Base-by-base conservation (phyloP, 2,888 invertebrate genomes). In the Calephelis perditalis region DNA sequence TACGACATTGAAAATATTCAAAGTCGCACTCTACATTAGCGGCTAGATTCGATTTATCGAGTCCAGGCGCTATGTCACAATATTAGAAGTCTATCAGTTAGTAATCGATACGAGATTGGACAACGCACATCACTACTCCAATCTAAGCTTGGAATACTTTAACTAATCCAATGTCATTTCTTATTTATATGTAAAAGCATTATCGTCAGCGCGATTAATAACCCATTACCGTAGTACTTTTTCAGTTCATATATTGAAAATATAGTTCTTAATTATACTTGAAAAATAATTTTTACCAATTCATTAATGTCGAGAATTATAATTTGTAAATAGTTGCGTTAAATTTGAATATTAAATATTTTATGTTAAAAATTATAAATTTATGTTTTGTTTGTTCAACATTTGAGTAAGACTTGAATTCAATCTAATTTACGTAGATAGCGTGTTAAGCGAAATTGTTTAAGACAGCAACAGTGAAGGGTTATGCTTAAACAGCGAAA, bases 71-170 rank as follows among this genome's bases (percentile, higher is more conserved):
- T 26, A 58, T 11, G 47, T 63, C 56, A 61, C 61, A 49, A 57
- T 36, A 64, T 40, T 57, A 52, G 61, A 52, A 57, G 67, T 66
- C 66, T 59, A 65, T 65, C 67, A 55, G 69, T 72, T 70, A 70
- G 69, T 70, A 64, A 61, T 64, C 62, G 67, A 65, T 68, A 75
- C 73, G 73, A 75, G 75, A 75, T 70, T 74, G 75, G 72, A 71
- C 71, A 63, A 67, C 69, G 65, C 69, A 66, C 66, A 64, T 64
- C 54, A 68, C 65, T 64, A 64, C 55, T 57, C 55, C 62, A 63
- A 64, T 64, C 11, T 35, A 54, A 54, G 7, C 7, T 36, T 36
- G 11, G 36, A 54, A 64, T 60, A 62, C 61, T 46, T 57, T 59
- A 62, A 61, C 58, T 61, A 46, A 56, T 52, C 49, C 37, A 63